Percentiles rank a stretch among this genome's conserved stretches.
These are phyloP conservation scores for Plectropomus leopardus DNA, from an alignment of 2,113 vertebrate genomes.

Conservation along the genomic window DNA sequence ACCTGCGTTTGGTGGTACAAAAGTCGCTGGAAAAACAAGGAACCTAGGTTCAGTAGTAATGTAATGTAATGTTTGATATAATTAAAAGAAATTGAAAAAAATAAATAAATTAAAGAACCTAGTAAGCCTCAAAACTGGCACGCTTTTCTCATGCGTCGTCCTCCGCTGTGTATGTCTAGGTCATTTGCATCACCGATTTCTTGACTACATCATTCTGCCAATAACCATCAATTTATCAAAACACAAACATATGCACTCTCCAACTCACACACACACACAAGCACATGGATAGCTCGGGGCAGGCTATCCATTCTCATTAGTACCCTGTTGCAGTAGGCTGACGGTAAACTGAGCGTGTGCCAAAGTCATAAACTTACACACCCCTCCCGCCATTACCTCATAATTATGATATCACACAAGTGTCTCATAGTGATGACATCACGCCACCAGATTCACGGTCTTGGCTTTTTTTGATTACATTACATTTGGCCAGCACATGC, in stretches of 20 bases:
- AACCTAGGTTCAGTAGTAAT: no score
- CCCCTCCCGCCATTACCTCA: conserved; percentile 82
- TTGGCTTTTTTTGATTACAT: conserved; percentile 73
- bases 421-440: conserved; percentile 83
- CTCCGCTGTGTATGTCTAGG: conserved; percentile 38
- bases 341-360: conserved; percentile 77
- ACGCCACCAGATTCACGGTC: conserved; percentile 70
- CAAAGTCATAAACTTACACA: conserved; percentile 80
- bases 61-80: no score
- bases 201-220: conserved; percentile 51
- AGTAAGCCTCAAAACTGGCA: conserved; percentile 23
- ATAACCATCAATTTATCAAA: conserved; percentile 64
- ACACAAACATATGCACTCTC: conserved; percentile 33
- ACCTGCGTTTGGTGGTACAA: no score
- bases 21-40: no score
- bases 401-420: conserved; percentile 81
- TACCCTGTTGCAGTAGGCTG: conserved; percentile 72
- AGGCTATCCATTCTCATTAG: conserved; percentile 82
- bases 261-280: conserved; percentile 33
- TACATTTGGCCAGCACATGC: conserved; percentile 56
- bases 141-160: conserved; percentile 28
- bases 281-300: conserved; percentile 67
- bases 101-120: no score
- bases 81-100: no score
- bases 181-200: conserved; percentile 51